Base-by-base conservation (phyloP, 2,888 invertebrate species). In the Amphipoea oculea region DNA sequence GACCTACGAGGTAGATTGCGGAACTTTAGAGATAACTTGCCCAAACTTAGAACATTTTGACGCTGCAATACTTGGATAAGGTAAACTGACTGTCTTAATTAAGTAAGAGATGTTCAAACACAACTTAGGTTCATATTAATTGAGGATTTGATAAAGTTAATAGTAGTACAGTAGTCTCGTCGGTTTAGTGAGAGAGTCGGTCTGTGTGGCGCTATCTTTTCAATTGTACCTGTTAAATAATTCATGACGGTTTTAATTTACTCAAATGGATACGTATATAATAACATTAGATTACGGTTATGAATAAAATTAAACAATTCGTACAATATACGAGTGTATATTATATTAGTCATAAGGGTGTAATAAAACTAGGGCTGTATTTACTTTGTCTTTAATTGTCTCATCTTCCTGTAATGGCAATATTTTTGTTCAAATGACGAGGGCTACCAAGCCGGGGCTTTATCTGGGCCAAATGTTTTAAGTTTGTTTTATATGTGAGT, bases 1-100 rank as follows among this genome's bases (percentile, higher is more conserved):
- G 92, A 95, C 95, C 95, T 95, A 95, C 94, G 93, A 95, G 95
- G 95, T 96, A 96, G 95, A 96, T 96, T 95, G 95, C 93, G 86
- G 91, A 96, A 96, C 95, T 96, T 96, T 92, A 92, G 91, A 95
- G 94, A 96, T 96, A 96, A 95, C 96, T 96, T 94, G 92, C 92
- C 93, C 88, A 93, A 96, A 97, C 96, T 97, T 96, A 90, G 94
- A 93, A 95, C 96, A 93, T 96, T 96, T 96, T 96, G 96, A 95
- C 94, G 94, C 94, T 95, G 94, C 95, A 96, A 95, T 95, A 95
- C 94, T 96, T 92, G 93, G 95, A 96, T 96, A 95, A 96, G 95
- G 95, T 96, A 95, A 94, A 95, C 95, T 94, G 93, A 94, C 94
- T 95, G 94, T 93, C 94, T 94, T 96, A 95, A 96, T 96, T 96